Base-by-base conservation (phyloP, 2,113 vertebrate genomes). In the Cinclus mexicanus region DNA sequence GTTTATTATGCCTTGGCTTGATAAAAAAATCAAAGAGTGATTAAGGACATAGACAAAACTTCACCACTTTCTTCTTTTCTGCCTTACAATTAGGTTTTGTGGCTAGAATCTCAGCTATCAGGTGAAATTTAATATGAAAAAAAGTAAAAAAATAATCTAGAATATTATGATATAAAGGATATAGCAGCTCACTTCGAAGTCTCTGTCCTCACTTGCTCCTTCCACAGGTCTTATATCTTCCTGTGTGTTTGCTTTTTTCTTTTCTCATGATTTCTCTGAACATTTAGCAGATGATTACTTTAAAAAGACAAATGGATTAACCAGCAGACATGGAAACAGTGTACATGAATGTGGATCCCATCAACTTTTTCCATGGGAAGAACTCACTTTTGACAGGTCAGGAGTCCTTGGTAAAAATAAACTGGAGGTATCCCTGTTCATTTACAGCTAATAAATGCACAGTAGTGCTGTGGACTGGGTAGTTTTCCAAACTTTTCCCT, bases 11-110 rank as follows among this genome's bases (percentile, higher is more conserved):
- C 85, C 85, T 90, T 44, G 71, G 68, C 47, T 88, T 94, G 92
- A 94, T 86, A 64, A 92, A 95, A 95, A 95, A 95, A 95, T 94
- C 94, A 71, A 86, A 39, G 25, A 81, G 35, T 89, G 83, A 95
- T 92, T 93, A 90, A 86, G 68, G 72, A 74, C 87, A 70, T 8
- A 49, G 92, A 35, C 29, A 59, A 85, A 94, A 74, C 56, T 70
- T 96, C 85, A 93, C 68, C 55, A 24, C 52, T 95, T 90, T 67
- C 71, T 85, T 74, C 85, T 95, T 86, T 95, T 91, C 79, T 86
- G 76, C 83, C 47, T 91, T 70, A 15, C 88, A 87, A 90, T 97
- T 83, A 77, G 93, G 82, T 94, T 93, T 91, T 11, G 25, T 42
- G 75, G 82, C 63, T 81, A 44, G 87, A 49, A 47, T 86, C 50